Conservation (phyloP, 2,113 vertebrate species). For the Saccopteryx leptura region DNA sequence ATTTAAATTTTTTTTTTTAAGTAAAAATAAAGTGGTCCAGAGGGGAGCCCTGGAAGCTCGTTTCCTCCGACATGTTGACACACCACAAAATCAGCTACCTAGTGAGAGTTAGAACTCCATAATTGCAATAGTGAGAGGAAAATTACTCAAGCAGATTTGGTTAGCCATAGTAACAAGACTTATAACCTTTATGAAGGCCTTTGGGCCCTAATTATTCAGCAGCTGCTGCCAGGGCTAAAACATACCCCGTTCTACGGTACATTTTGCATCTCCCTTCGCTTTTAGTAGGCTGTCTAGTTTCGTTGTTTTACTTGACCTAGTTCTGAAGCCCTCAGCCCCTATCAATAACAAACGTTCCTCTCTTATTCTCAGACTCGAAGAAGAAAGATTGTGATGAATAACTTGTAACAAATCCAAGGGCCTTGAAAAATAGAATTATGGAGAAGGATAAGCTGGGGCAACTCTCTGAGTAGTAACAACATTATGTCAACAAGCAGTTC, state of each 20-base stretch:
- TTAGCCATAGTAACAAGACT: conserved; percentile 78
- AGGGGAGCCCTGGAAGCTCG: conserved; percentile 55
- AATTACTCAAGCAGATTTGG: conserved; percentile 79
- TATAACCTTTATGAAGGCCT: conserved; percentile 79
- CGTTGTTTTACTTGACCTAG: conserved; percentile 26
- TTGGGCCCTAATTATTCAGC: conserved; percentile 74
- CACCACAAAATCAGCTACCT: conserved; percentile 65
- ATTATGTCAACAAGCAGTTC: not conserved
- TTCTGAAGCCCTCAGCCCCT: conserved; percentile 10
- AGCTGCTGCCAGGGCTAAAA: conserved; percentile 66
- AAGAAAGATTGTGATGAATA: conserved; percentile 6
- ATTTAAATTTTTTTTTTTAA: not conserved
- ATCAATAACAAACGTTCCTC: conserved; percentile 15
- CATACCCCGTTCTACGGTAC: conserved; percentile 39
- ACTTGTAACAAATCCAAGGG: not conserved
- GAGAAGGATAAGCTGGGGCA: not conserved
- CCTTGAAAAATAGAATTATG: not conserved
- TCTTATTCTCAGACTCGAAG: not conserved
- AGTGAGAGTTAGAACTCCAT: conserved; percentile 79
- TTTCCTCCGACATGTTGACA: conserved; percentile 49
- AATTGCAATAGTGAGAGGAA: conserved; percentile 76
- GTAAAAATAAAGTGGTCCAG: not conserved
- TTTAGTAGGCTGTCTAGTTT: conserved; percentile 58
- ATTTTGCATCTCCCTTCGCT: conserved; percentile 74
- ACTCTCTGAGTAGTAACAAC: not conserved